Evolutionary conservation across 2,113 vertebrate species (phyloP).

Genomic region (Ancistrus triradiatus): DNA sequence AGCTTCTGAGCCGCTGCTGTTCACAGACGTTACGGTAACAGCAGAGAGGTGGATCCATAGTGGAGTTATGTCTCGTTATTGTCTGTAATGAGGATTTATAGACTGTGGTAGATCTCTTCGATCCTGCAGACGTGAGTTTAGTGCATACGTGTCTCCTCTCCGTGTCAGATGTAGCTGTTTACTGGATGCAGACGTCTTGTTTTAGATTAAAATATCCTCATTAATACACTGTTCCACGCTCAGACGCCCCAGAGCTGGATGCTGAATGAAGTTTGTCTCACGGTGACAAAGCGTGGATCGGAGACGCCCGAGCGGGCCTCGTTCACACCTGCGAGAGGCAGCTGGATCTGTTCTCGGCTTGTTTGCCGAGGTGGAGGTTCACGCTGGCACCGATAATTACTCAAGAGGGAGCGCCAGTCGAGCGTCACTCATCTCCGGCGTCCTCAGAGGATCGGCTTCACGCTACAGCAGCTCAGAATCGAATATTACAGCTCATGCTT

Average conservation of each 20-base stretch:
- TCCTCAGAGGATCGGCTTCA: constrained; percentile 15
- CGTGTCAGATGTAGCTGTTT: not conserved
- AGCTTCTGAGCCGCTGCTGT: too few relatives aligned
- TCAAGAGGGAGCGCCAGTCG: constrained; percentile 1
- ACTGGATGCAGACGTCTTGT: constrained; percentile 16
- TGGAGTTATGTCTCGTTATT: too few relatives aligned
- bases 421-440: constrained; percentile 2
- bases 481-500: not conserved
- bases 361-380: constrained; percentile 12
- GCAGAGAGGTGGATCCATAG: too few relatives aligned
- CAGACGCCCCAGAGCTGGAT: constrained; percentile 18
- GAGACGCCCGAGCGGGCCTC: not conserved
- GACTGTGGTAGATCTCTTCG: too few relatives aligned
- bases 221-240: constrained; percentile 12
- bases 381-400: constrained; percentile 33
- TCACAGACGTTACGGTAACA: too few relatives aligned
- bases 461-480: constrained; percentile 7
- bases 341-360: not conserved
- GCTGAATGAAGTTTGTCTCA: not conserved
- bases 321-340: constrained; percentile 29
- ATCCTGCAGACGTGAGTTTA: too few relatives aligned
- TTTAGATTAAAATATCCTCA: constrained; percentile 17
- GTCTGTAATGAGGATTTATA: too few relatives aligned
- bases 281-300: not conserved
- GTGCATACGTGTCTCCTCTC: too few relatives aligned